phyloP scores from a whole-genome alignment of 2,113 vertebrate species.

The Geococcyx californianus region DNA sequence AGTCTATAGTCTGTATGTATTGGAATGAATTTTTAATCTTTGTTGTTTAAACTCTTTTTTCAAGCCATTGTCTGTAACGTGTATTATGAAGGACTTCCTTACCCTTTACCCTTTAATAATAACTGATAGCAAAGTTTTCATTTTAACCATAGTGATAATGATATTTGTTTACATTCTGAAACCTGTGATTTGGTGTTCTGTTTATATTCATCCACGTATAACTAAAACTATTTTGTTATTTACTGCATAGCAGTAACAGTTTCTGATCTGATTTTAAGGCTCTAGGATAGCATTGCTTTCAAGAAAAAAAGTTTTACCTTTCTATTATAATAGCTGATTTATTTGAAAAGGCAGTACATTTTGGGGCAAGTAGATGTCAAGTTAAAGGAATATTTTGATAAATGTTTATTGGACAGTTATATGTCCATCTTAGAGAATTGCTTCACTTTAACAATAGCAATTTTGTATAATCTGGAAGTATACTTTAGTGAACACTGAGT shows the following conservation, averaged over 20 bases:
- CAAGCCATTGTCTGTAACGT: background rate
- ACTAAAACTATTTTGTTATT: background rate
- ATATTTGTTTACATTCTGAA: background rate
- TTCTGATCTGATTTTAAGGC: background rate
- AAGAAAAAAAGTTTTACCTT: background rate
- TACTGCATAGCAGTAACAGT: background rate
- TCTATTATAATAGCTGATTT: background rate
- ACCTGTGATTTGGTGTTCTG: background rate
- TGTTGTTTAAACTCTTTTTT: background rate
- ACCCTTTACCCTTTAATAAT: background rate
- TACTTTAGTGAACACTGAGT: background rate
- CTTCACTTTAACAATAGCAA: background rate
- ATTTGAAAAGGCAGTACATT: background rate
- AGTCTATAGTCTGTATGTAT: background rate
- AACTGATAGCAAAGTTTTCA: background rate
- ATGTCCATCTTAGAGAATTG: background rate
- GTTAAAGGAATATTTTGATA: background rate
- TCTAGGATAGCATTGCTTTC: background rate
- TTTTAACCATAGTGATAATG: background rate
- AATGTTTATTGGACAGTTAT: background rate
- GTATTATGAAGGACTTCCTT: background rate
- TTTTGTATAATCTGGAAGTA: background rate
- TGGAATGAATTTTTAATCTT: background rate
- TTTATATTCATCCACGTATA: background rate
- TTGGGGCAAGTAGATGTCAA: background rate